Evolutionary conservation across 2,113 vertebrate species (phyloP), one percentile per base, ranked within the genome.

Genomic region (Spea bombifrons): DNA sequence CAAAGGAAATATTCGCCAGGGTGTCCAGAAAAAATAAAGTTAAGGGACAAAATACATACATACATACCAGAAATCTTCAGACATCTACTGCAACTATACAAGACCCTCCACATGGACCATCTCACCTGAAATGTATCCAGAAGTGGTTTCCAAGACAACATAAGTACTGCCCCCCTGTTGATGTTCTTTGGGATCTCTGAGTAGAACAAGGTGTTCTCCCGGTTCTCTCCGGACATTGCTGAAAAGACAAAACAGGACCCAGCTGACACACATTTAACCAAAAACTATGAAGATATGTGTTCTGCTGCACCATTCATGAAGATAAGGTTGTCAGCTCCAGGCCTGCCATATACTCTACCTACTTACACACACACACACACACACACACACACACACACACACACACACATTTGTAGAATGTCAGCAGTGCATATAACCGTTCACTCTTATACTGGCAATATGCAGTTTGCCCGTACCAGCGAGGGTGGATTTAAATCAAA

Each of bases 201-300:
- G 81, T 94, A 94, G 87, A 94, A 94, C 48, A 94, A 86, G 0
- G 90, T 92, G 84, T 94, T 94, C 88, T 94, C 93, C 66, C 92
- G 88, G 85, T 93, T 93, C 81, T 94, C 92, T 63, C 90, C 90
- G 73, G 92, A 93, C 92, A 94, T 94, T 30, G 93, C 93, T 94
- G 7, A 73, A 81, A 59, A 4, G 15, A 30, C 30, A 30, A 30
- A 30, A 30, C 30, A 30, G 30, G 30, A 30, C 30, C 30, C 30
- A 30, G 30, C 30, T 30, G 30, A 30, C 30, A 30, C 30, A 30
- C 30, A 30, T 30, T 30, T 30, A 30, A 30, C 30, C 30, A 30
- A 30, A 30, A 1, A 30, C 30, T 1, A 30, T 30, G 30, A 30
- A 30, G 30, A 30, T 30, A 30, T 30, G 30, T 30, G 30, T 30